Base-by-base conservation (phyloP, 2,113 vertebrate species). In the Mirounga angustirostris region DNA sequence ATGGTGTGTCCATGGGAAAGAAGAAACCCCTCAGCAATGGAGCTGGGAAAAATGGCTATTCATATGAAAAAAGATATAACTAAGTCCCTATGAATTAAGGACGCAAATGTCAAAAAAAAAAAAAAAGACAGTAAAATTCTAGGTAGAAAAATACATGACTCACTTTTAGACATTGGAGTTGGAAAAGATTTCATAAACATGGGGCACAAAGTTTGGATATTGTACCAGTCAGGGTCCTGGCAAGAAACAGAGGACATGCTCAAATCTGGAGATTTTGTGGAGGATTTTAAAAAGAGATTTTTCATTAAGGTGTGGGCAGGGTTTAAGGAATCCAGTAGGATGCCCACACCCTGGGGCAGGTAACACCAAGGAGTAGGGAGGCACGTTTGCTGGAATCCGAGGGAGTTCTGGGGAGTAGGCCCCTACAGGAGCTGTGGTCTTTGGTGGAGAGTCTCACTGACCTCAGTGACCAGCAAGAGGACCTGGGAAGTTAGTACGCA, bases 321-420 rank as follows among this genome's bases (percentile, higher is more conserved):
- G 12, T 43, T 22, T 79, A 36, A 43, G 83, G 84, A 81, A 54
- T 13, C 33, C 26, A 10, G 10, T 5, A 24, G 28, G 8, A n/a
- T 0, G 7, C 4, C 3, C 5, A 59, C 0, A 3, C 15, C 7
- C 28, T 0, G 33, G 74, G n/a, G 10, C 52, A 14, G 1, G 18
- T 1, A 2, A 15, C 19, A 15, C 16, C 67, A 16, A 56, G 67
- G 61, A 30, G 4, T 11, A 71, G 52, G 10, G 21, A 26, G 74
- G 54, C 40, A 6, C 56, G 0, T 43, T 15, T 19, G 15, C 56
- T 18, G 7, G 86, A 28, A 19, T 3, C n/a, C 1, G n/a, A 74
- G n/a, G 2, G 26, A 15, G 15, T 5, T 4, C 36, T 18, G 19
- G 18, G 43, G 14, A 40, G 50, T 1, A 7, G 36, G 52, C 5